Percentiles rank a stretch among this genome's conserved stretches.
Evolutionary conservation across 2,888 invertebrate genomes (phyloP).

Genomic region (Trichopoda pennipes): DNA sequence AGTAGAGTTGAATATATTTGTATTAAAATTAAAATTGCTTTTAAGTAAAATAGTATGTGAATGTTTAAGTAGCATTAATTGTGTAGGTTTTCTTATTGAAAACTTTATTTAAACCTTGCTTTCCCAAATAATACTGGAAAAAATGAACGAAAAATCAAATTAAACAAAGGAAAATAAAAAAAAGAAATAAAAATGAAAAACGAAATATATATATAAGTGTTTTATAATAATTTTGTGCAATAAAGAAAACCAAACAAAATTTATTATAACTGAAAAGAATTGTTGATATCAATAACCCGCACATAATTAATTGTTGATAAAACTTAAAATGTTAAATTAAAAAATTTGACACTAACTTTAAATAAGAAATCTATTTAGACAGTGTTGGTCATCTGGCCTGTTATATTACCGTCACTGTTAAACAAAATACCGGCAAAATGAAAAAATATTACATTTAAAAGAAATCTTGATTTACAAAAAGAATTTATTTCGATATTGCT

Average conservation of each 20-base stretch:
- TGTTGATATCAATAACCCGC: too few relatives aligned
- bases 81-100: slow-evolving; percentile 75
- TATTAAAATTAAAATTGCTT: slow-evolving; percentile 42
- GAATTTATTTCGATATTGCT: too few relatives aligned
- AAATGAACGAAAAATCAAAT: slow-evolving; percentile 70
- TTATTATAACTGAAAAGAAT: too few relatives aligned
- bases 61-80: slow-evolving; percentile 65
- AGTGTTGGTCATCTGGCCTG: too few relatives aligned
- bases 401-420: too few relatives aligned
- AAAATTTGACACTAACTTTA: too few relatives aligned
- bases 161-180: slow-evolving; percentile 71
- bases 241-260: background rate
- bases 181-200: slow-evolving; percentile 72
- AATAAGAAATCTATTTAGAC: too few relatives aligned
- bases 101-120: slow-evolving; percentile 77
- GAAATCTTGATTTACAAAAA: too few relatives aligned
- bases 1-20: slow-evolving; percentile 53
- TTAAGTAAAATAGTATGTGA: slow-evolving; percentile 29
- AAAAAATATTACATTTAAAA: too few relatives aligned
- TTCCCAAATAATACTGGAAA: slow-evolving; percentile 78
- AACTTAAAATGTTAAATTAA: too few relatives aligned
- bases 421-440: too few relatives aligned
- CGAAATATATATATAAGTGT: slow-evolving; percentile 48
- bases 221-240: slow-evolving; percentile 48
- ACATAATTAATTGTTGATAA: too few relatives aligned